Percentiles rank a stretch among this genome's conserved stretches.
phyloP scores from a whole-genome alignment of 1,140 invertebrate species.

The Drosophila kepulauana region DNA sequence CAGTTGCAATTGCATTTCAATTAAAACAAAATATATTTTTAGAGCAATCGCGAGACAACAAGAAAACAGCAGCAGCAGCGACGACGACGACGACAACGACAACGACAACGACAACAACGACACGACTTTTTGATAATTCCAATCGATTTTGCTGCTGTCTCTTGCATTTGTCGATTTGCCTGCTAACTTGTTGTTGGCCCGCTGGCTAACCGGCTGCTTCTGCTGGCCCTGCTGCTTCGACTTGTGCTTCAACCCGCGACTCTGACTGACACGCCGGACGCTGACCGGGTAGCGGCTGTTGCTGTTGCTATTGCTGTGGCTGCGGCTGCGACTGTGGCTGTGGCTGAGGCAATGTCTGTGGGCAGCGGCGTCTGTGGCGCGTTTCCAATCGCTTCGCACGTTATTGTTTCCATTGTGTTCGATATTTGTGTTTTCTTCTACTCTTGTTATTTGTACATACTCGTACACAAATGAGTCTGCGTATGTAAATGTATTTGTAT shows the following conservation, averaged over 20 bases:
- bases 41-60: slow-evolving; percentile 2
- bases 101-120: background rate
- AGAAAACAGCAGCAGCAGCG: background rate
- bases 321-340: slow-evolving; percentile 29
- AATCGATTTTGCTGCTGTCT: slow-evolving; percentile 66
- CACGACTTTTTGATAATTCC: slow-evolving; percentile 68
- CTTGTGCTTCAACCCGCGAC: slow-evolving; percentile 27
- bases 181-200: slow-evolving; percentile 64
- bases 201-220: slow-evolving; percentile 71
- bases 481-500: slow-evolving; percentile 25
- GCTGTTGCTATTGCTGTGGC: slow-evolving; percentile 43
- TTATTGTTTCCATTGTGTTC: slow-evolving; percentile 83
- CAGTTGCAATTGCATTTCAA: slow-evolving; percentile 23
- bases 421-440: slow-evolving; percentile 82
- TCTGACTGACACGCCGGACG: slow-evolving; percentile 51
- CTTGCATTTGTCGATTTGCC: slow-evolving; percentile 14
- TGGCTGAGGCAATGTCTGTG: slow-evolving; percentile 35
- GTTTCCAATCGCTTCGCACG: slow-evolving; percentile 82
- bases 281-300: slow-evolving; percentile 49
- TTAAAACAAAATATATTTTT: slow-evolving; percentile 38
- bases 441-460: slow-evolving; percentile 62
- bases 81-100: background rate
- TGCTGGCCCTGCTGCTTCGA: slow-evolving; percentile 71
- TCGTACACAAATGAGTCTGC: slow-evolving; percentile 15
- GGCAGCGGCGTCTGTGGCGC: slow-evolving; percentile 61